Evolutionary conservation across 2,113 vertebrate genomes (phyloP), one percentile per base, ranked within the genome.

Genomic region (Phainopepla nitens): DNA sequence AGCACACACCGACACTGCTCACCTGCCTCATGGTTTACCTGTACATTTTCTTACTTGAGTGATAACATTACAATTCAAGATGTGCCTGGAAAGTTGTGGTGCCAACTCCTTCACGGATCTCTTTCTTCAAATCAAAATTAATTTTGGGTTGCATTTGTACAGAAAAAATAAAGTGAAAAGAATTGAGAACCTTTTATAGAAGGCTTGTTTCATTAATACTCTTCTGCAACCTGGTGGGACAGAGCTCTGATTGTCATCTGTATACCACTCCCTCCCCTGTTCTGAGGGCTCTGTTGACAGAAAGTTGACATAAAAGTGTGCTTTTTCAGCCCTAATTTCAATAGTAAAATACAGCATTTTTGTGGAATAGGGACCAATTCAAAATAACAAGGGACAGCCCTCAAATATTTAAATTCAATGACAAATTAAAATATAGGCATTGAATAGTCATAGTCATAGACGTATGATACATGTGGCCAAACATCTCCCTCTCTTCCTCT

Each of bases 181-280:
- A 33, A 14, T 21, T 17, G 8, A 71, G 49, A 57, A 50, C 25
- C 50, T 66, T 9, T 60, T 68, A 16, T 7, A 50, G 31, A 22
- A 4, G 14, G 1, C 17, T 29, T 33, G 13, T n/a, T 90, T 60
- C 15, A 45, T 78, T 33, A 47, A 62, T 31, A 22, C 4, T 19
- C 15, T 39, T 57, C 49, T 66, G 21, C 47, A 69, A 28, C 5
- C 27, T 1, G 0, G 22, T 54, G 31, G 6, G 56, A 68, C 0
- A 2, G 70, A n/a, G 8, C 0, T 15, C 33, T 45, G 45, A 17
- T 33, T 79, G 20, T 31, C 39, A 44, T 19, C 17, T 0, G 0
- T 13, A 45, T 18, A 50, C 29, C n/a, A 16, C 11, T 17, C 16
- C 11, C 23, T 71, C 13, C 22, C 21, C 42, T 73, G 77, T 57